Evolutionary conservation across 2,113 vertebrate species (phyloP).

Genomic region (Gymnogyps californianus): DNA sequence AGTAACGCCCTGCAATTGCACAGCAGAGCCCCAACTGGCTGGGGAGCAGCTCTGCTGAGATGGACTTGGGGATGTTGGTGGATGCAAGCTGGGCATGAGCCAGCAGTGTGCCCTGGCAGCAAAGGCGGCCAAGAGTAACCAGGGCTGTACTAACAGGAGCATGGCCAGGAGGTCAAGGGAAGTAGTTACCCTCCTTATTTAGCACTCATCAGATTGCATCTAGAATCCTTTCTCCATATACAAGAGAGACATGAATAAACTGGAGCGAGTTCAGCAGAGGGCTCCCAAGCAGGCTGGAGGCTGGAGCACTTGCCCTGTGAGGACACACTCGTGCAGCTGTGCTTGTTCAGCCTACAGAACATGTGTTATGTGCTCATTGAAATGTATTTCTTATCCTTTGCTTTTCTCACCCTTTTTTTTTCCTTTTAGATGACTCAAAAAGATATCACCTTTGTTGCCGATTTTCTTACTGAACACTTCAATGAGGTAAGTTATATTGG

Average conservation of each 20-base stretch:
- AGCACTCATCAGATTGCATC: not conserved
- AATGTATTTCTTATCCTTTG: not conserved
- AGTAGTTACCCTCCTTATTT: not conserved
- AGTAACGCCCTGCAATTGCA: not conserved
- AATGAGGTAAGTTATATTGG: conserved; percentile 82
- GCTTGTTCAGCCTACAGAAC: not conserved
- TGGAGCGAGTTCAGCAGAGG: not conserved
- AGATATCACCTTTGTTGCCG: conserved; percentile 96
- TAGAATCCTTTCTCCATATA: not conserved
- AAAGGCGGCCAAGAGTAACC: not conserved
- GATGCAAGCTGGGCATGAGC: not conserved
- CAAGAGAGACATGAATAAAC: not conserved
- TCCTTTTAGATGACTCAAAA: conserved; percentile 93
- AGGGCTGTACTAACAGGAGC: not conserved
- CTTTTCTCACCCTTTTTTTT: not conserved
- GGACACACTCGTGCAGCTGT: not conserved
- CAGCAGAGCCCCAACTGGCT: not conserved
- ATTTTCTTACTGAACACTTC: conserved; percentile 98
- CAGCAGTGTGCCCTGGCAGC: not conserved
- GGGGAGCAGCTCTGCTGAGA: not conserved
- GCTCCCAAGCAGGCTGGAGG: not conserved
- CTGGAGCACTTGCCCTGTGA: not conserved
- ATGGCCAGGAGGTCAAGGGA: not conserved
- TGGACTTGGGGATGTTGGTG: not conserved
- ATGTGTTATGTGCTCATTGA: not conserved